Evolutionary conservation across 2,888 invertebrate species (phyloP), one percentile per base, ranked within the genome.

Genomic region (Neoaliturus tenellus): DNA sequence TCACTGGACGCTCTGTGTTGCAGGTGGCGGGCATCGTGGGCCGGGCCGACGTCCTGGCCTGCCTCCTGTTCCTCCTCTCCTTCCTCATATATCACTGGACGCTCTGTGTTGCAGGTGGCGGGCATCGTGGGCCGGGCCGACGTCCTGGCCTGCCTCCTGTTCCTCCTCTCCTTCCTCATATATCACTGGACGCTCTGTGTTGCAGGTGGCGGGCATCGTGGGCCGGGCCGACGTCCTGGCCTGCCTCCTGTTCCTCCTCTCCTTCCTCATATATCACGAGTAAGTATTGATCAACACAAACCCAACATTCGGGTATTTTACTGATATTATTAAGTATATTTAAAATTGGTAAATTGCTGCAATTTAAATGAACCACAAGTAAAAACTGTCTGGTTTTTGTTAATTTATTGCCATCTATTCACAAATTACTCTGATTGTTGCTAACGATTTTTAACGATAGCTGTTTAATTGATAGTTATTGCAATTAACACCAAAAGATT

Each of bases 11-110:
- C n/a, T n/a, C n/a, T n/a, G n/a, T n/a, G n/a, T 73, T 80, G 62
- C 93, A 97, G 97, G 96, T 97, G 83, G 95, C 97, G 0, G 97
- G 96, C 83, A 94, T 97, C 84, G 98, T 98, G 0, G 98, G 98
- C 0, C 92, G 98, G 88, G 97, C 98, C 5, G 98, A 98, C 90
- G 94, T 97, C 1, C 91, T 97, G 83, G 96, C 97, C 6, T 96
- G 96, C 88, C 92, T 96, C 71, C 96, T 97, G 91, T 96, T 97
- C 90, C 92, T 97, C 8, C 92, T 96, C 85, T 95, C 97, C 0
- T 93, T 97, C 86, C 92, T 96, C 48, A 93, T 94, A 69, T 97
- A 97, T 91, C 95, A 96, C 89, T n/a, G n/a, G n/a, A n/a, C n/a
- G n/a, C n/a, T n/a, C n/a, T n/a, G n/a, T n/a, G n/a, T 73, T 80